Conservation (phyloP, 2,797 vertebrate species). For the Tarsius wallacei region DNA sequence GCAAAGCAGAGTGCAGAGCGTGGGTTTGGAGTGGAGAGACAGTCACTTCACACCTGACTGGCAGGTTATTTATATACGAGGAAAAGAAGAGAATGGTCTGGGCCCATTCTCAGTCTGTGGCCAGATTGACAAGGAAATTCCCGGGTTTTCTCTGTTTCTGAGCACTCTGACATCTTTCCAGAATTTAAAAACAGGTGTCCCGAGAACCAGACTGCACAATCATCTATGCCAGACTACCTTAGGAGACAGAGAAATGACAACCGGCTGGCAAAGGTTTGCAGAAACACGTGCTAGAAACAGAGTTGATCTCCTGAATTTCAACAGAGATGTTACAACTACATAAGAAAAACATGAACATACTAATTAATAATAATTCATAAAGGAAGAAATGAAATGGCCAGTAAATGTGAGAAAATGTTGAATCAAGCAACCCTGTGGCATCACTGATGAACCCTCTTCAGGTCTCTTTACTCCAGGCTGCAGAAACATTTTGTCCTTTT, state of each 20-base stretch:
- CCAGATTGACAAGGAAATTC: neutral
- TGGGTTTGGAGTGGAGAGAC: neutral
- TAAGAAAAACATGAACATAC: neutral
- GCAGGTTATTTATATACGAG: neutral
- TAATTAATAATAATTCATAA: neutral
- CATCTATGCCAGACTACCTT: neutral
- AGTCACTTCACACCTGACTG: rapidly evolving
- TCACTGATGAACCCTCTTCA: rapidly evolving
- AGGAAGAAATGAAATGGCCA: neutral
- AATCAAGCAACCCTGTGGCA: neutral
- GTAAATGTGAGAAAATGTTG: neutral
- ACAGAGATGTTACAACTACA: neutral
- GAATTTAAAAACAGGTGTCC: neutral
- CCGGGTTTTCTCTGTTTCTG: neutral
- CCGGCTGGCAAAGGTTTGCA: neutral
- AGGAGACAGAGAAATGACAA: too few relatives aligned
- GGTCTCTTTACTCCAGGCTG: neutral
- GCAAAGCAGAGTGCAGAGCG: neutral
- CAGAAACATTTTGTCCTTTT: neutral
- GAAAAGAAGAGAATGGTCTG: neutral
- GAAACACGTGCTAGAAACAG: neutral
- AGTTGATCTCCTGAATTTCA: neutral
- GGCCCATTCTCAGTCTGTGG: too few relatives aligned
- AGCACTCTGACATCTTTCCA: neutral
- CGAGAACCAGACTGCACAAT: too few relatives aligned